These are phyloP conservation scores for Amphiduros pacificus DNA, from an alignment of 2,888 invertebrate genomes.

Conservation along the genomic window DNA sequence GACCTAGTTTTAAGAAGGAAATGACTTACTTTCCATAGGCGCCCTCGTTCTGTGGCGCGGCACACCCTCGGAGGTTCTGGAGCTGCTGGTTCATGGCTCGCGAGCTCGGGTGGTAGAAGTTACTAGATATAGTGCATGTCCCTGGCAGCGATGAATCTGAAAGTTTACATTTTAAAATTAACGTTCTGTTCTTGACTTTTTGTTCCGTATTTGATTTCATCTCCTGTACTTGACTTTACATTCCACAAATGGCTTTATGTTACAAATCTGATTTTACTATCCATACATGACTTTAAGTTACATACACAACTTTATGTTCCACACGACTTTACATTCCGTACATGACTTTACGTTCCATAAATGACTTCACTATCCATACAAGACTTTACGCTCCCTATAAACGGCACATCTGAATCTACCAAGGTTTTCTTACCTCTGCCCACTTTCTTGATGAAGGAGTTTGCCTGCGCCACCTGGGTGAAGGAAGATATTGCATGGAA, in stretches of 20 bases:
- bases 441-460: neutral
- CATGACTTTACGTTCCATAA: no score
- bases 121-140: neutral
- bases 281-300: no score
- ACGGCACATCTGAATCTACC: no score
- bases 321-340: no score
- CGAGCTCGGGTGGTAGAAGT: neutral
- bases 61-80: neutral
- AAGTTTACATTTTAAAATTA: no score
- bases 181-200: no score
- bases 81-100: neutral
- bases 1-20: neutral
- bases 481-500: conserved; percentile 6
- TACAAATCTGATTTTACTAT: no score
- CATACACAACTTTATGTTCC: no score
- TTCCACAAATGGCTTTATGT: no score
- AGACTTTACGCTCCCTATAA: neutral
- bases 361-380: no score
- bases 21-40: neutral
- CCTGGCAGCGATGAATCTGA: neutral
- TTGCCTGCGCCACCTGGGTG: conserved; percentile 6
- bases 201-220: no score
- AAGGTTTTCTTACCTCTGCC: neutral
- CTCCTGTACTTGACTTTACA: no score
- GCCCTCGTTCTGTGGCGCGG: neutral